A percentile compares a stretch with the other conserved stretches of the same genome.
These are phyloP conservation scores for Celastrina argiolus DNA, from an alignment of 2,888 invertebrate species.

Conservation along the genomic window DNA sequence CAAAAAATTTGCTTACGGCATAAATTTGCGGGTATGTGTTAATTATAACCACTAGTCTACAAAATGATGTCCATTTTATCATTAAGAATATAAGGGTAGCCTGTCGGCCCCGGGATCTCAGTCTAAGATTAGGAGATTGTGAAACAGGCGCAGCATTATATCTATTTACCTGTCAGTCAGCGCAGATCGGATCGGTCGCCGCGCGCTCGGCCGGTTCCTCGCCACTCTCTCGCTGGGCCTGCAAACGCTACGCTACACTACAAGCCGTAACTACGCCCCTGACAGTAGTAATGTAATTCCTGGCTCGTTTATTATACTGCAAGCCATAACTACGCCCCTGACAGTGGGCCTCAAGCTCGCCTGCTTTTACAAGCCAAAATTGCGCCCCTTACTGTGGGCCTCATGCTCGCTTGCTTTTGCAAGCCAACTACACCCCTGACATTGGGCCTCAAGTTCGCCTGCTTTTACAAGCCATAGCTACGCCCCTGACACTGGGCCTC, in stretches of 20 bases:
- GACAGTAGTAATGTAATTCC: not conserved
- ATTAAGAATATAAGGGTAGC: no score
- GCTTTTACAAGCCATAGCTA: not conserved
- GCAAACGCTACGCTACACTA: slow-evolving; percentile 10
- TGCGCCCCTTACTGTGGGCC: no score
- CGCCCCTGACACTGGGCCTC: not conserved
- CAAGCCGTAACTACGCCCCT: slow-evolving; percentile 1
- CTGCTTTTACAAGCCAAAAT: no score
- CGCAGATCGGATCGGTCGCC: not conserved
- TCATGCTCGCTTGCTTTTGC: no score
- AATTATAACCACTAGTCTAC: no score
- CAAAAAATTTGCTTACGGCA: no score
- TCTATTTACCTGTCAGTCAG: not conserved
- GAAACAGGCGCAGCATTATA: no score
- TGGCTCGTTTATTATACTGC: not conserved
- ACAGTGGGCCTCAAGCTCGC: no score
- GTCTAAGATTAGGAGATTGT: no score
- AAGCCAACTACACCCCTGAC: not conserved
- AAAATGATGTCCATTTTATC: no score
- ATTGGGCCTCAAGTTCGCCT: not conserved
- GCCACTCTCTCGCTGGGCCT: slow-evolving; percentile 9
- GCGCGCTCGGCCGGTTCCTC: not conserved
- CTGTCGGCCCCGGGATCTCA: no score
- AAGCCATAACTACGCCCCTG: not conserved
- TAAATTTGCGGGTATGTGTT: no score